phyloP scores from a whole-genome alignment of 2,888 invertebrate species.

The Acanthococcus lagerstroemiae region DNA sequence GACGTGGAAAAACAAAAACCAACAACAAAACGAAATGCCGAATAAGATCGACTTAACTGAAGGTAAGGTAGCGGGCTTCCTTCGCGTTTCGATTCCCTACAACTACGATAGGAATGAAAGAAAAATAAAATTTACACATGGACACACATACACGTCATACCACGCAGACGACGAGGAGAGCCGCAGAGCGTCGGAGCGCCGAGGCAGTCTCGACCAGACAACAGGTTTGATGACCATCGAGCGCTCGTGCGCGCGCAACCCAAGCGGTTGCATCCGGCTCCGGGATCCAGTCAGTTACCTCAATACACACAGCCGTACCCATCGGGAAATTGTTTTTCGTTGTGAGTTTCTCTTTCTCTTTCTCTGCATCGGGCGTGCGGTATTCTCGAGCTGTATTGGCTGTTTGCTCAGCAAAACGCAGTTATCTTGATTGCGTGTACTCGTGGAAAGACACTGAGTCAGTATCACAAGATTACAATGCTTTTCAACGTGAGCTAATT shows the following conservation, averaged over 20 bases:
- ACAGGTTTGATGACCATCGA: slow-evolving; percentile 28
- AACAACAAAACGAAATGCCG: not conserved
- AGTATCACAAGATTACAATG: too few relatives aligned
- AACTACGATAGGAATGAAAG: not conserved
- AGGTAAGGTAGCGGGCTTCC: not conserved
- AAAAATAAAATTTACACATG: not conserved
- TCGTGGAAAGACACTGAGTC: too few relatives aligned
- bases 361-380: too few relatives aligned
- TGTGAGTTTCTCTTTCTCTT: slow-evolving; percentile 17
- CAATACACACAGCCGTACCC: not conserved
- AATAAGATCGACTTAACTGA: not conserved
- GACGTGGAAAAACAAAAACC: too few relatives aligned
- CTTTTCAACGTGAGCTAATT: too few relatives aligned
- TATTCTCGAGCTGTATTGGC: too few relatives aligned
- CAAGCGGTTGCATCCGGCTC: slow-evolving; percentile 26
- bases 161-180: not conserved
- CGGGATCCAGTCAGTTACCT: slow-evolving; percentile 31
- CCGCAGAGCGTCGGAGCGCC: not conserved
- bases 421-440: too few relatives aligned
- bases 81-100: too few relatives aligned
- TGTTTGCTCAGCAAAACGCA: too few relatives aligned
- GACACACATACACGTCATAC: not conserved
- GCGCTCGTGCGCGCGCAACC: slow-evolving; percentile 19
- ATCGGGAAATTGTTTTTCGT: slow-evolving; percentile 13
- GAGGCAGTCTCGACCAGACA: not conserved